These are phyloP conservation scores for Leucoraja erinaceus DNA, from an alignment of 2,113 vertebrate species.

Conservation along the genomic window DNA sequence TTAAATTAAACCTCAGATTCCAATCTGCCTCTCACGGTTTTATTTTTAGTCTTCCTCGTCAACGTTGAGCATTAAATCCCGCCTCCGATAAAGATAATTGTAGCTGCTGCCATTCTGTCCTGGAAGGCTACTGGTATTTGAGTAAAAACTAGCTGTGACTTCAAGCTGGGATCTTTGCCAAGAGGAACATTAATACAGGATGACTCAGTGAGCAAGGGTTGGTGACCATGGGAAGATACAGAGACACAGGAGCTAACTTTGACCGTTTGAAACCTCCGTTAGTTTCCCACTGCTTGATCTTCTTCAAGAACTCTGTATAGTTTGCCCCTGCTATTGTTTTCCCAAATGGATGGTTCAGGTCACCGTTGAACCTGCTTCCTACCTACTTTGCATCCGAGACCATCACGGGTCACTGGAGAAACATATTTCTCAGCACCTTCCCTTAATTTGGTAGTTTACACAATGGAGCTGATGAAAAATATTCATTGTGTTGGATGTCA, in stretches of 20 bases:
- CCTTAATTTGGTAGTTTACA: neutral
- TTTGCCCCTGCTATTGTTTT: neutral
- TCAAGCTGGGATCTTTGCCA: neutral
- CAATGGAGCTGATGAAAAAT: neutral
- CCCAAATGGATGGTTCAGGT: neutral
- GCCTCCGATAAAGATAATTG: neutral
- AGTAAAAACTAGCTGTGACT: neutral
- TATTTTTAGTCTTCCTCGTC: neutral
- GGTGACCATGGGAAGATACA: neutral
- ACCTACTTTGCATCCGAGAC: no score
- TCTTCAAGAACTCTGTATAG: neutral
- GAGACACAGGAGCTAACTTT: no score
- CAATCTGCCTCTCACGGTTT: neutral
- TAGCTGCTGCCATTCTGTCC: neutral
- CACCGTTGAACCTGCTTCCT: neutral
- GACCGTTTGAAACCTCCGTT: neutral
- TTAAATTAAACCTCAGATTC: neutral
- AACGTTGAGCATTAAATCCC: neutral
- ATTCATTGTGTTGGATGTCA: neutral
- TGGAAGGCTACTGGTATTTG: neutral
- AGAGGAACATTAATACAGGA: neutral
- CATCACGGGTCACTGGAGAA: neutral
- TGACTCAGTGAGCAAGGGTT: neutral
- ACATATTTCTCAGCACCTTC: neutral
- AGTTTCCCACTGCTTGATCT: neutral